These are phyloP conservation scores for Podabrus alpinus DNA, from an alignment of 2,888 invertebrate species.

Conservation along the genomic window DNA sequence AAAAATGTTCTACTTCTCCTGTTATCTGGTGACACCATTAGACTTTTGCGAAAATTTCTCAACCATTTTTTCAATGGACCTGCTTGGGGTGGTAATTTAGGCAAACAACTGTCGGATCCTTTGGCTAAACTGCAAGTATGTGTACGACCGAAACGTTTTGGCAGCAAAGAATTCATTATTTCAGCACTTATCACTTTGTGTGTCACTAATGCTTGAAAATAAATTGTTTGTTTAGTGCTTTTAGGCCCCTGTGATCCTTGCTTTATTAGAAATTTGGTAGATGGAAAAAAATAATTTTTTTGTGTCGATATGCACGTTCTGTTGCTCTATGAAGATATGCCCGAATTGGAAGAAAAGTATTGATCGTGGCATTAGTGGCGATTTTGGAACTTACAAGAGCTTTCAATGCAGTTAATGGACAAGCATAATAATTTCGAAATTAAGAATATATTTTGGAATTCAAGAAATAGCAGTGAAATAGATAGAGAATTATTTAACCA, in stretches of 20 bases:
- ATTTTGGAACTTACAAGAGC: too few species aligned
- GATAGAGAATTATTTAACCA: too few species aligned
- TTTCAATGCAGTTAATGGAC: too few species aligned
- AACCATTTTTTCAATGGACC: constrained; percentile 39
- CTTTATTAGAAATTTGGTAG: constrained; percentile 90
- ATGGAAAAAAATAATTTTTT: too few species aligned
- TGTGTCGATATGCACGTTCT: too few species aligned
- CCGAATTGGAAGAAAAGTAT: too few species aligned
- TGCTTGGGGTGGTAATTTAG: constrained; percentile 49
- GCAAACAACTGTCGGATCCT: constrained; percentile 48
- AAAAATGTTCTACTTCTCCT: constrained; percentile 43
- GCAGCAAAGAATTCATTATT: not conserved
- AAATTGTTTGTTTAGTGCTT: constrained; percentile 33
- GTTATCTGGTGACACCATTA: constrained; percentile 45
- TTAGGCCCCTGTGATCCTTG: constrained; percentile 90
- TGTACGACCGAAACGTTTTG: not conserved
- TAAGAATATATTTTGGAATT: too few species aligned
- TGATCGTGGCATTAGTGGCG: too few species aligned
- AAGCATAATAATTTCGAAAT: too few species aligned
- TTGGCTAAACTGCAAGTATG: constrained; percentile 44
- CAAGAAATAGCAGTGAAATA: too few species aligned
- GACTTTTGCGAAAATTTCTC: constrained; percentile 44
- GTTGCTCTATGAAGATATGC: too few species aligned
- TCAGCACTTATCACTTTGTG: not conserved
- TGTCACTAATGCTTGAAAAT: not conserved